These are phyloP conservation scores for Coremacera marginata DNA, from an alignment of 2,888 invertebrate species.

Conservation along the genomic window DNA sequence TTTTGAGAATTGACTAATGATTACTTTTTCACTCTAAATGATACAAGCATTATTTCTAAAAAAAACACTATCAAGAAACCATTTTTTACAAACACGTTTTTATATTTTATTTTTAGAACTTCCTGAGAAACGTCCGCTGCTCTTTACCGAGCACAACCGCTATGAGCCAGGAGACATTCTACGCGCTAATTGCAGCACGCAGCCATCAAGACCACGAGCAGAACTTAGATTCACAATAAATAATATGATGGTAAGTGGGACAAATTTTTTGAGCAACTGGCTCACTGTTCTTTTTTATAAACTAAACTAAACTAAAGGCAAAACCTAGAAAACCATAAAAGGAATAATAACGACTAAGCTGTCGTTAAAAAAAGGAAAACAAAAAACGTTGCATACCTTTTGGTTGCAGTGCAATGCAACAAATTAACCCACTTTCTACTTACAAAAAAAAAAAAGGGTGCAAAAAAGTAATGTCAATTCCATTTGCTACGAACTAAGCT, in stretches of 20 bases:
- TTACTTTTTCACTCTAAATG: no score
- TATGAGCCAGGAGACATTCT: constrained; percentile 82
- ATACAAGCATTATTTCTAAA: no score
- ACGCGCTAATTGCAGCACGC: constrained; percentile 83
- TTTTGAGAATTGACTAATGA: no score
- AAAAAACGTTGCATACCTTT: background rate
- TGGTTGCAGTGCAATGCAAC: constrained; percentile 19
- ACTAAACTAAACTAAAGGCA: no score
- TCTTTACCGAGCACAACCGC: constrained; percentile 80
- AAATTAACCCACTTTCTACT: constrained; percentile 35
- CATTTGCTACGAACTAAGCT: background rate
- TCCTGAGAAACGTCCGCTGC: constrained; percentile 77
- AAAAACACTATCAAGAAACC: no score
- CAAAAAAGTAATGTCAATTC: background rate
- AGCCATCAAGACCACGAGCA: constrained; percentile 81
- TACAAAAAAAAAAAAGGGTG: constrained; percentile 3
- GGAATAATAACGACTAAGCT: background rate
- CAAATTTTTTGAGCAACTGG: background rate
- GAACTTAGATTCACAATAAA: constrained; percentile 83
- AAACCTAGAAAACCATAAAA: no score
- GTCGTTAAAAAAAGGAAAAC: background rate
- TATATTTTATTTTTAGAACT: constrained; percentile 74
- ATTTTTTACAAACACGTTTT: background rate
- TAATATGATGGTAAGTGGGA: constrained; percentile 79
- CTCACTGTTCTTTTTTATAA: no score